Conservation (phyloP, 2,113 vertebrate species). For the Octodon degus region DNA sequence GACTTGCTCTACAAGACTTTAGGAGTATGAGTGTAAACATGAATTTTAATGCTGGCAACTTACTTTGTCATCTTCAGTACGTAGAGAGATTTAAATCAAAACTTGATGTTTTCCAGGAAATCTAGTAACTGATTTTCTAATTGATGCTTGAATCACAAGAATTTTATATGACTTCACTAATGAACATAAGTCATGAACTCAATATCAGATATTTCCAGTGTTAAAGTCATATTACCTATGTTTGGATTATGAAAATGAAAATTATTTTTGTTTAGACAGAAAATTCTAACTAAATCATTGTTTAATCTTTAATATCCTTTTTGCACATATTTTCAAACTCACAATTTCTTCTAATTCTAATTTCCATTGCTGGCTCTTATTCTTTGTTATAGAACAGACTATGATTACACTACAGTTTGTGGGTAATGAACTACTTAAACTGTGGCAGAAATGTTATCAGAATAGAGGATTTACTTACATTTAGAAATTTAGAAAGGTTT, state of each 20-base stretch:
- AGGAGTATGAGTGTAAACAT: background rate
- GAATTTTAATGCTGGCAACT: background rate
- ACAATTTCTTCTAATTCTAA: constrained; percentile 29
- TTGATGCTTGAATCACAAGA: background rate
- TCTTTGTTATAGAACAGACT: constrained; percentile 23
- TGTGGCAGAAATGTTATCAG: constrained; percentile 45
- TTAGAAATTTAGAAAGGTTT: constrained; percentile 58
- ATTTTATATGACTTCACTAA: background rate
- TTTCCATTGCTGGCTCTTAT: constrained; percentile 18
- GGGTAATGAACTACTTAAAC: constrained; percentile 55
- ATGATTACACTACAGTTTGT: background rate
- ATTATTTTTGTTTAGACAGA: constrained; percentile 29
- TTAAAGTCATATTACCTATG: background rate
- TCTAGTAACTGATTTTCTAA: background rate
- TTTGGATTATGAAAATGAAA: background rate
- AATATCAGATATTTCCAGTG: background rate
- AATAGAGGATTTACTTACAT: constrained; percentile 56
- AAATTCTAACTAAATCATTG: constrained; percentile 32
- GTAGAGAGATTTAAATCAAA: background rate
- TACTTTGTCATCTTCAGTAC: background rate
- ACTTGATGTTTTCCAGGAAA: background rate
- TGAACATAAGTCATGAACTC: background rate
- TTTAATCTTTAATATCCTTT: background rate
- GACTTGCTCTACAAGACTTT: background rate
- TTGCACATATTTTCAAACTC: constrained; percentile 1